Base-by-base conservation (phyloP, 2,797 vertebrate genomes). In the Benthosema pterotum region DNA sequence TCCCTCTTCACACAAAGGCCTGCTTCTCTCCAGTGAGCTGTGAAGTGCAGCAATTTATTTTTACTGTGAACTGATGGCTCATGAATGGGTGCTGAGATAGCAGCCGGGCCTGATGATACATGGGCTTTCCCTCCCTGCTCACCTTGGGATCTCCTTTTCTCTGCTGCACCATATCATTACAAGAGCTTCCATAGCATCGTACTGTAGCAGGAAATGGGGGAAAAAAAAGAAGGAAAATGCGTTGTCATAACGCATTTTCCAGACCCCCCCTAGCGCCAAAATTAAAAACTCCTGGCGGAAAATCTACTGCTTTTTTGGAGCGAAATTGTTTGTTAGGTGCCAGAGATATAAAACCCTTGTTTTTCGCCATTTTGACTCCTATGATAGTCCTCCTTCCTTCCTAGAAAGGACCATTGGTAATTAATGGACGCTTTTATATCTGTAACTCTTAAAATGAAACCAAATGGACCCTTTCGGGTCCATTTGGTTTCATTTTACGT, bases 21-120 rank as follows among this genome's bases (percentile, higher is more conserved):
- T 19, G 63, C 67, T 83, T 83, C 74, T 69, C 83, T 88, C 82
- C 73, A 82, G 60, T 86, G 87, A 89, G 78, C 86, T 83, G 85
- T 87, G 82, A 89, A 87, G 83, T 77, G 71, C 82, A 83, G 78
- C 77, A 80, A 84, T 89, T 86, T 81, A 72, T 71, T 83, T 83
- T 82, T 74, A 82, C 71, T 63, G 56, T 63, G 64, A 68, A 61
- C 61, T 65, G 75, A 80, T 82, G 73, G 77, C 77, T 77, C 51
- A 48, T 79, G 71, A 83, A 82, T 60, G 72, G 73, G 59, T 68
- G 77, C 49, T 72, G 68, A 81, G 86, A 83, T 72, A 72, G 52
- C 42, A 5, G 67, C 67, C 55, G 38, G 38, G 57, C 69, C 69
- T 79, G 67, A 69, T 83, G 83, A 84, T 86, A 84, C 83, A 81